These are phyloP conservation scores for Phasianus colchicus DNA, from an alignment of 2,113 vertebrate genomes.

Conservation along the genomic window DNA sequence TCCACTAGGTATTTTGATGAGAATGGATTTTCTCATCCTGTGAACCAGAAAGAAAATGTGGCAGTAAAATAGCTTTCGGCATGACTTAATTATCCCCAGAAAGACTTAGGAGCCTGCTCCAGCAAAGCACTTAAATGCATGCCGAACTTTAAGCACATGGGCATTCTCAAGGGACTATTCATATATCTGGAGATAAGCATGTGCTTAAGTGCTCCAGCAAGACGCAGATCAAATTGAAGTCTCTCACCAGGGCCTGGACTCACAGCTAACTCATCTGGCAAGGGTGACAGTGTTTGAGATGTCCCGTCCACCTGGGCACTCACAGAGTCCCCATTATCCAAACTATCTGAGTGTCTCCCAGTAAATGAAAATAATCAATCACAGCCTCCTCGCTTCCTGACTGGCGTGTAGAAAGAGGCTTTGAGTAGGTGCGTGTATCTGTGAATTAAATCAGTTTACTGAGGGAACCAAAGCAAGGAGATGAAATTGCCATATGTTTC, in stretches of 20 bases:
- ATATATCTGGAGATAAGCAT: conserved; percentile 55
- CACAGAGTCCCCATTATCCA: not conserved
- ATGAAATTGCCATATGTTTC: conserved; percentile 52
- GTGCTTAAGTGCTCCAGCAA: conserved; percentile 46
- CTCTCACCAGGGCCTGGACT: conserved; percentile 11
- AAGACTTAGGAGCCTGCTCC: conserved; percentile 56
- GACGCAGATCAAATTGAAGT: conserved; percentile 34
- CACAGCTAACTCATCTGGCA: not conserved
- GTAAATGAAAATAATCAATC: conserved; percentile 47
- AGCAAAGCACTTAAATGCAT: conserved; percentile 55
- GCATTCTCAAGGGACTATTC: conserved; percentile 47
- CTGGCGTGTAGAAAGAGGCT: not conserved
- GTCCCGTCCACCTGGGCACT: not conserved
- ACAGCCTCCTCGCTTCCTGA: not conserved
- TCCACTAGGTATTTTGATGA: conserved; percentile 70
- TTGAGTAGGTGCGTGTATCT: not conserved
- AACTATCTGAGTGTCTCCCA: not conserved
- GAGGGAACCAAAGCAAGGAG: conserved; percentile 11
- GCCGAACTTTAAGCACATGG: conserved; percentile 34
- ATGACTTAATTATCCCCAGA: conserved; percentile 65
- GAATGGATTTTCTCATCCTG: conserved; percentile 76
- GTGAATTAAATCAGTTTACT: conserved; percentile 34
- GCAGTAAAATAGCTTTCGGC: conserved; percentile 57
- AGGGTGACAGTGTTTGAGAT: rapidly evolving
- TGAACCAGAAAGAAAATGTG: conserved; percentile 73